A percentile compares a stretch with the other conserved stretches of the same genome.
Conservation (phyloP, 1,140 invertebrate species). For the Hycleus phaleratus region DNA sequence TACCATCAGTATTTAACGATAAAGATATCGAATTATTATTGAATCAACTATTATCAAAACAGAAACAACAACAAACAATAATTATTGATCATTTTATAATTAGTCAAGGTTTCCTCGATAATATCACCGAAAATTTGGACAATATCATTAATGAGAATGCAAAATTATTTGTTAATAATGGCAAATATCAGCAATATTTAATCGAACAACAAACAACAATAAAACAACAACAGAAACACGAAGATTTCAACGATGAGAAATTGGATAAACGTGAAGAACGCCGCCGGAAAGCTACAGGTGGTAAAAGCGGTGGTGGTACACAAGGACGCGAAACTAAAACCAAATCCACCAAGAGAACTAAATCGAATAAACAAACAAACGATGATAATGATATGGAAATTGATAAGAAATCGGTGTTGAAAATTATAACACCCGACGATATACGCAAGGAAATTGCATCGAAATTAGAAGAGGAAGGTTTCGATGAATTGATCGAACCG, state of each 20-base stretch:
- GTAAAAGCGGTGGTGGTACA: constrained; percentile 81
- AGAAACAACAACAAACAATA: constrained; percentile 44
- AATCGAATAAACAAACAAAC: constrained; percentile 41
- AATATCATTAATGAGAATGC: constrained; percentile 63
- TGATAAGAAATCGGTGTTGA: constrained; percentile 43
- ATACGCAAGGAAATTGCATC: constrained; percentile 58
- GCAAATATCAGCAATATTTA: constrained; percentile 54
- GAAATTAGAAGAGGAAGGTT: constrained; percentile 54
- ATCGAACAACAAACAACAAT: constrained; percentile 48
- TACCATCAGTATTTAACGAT: constrained; percentile 73
- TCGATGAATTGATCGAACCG: constrained; percentile 54
- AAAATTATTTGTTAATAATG: constrained; percentile 59
- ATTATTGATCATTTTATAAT: constrained; percentile 50
- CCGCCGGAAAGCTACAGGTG: constrained; percentile 75
- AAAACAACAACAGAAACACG: constrained; percentile 17
- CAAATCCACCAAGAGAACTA: constrained; percentile 80
- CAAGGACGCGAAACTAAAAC: constrained; percentile 95
- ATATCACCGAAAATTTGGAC: constrained; percentile 61
- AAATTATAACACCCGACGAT: constrained; percentile 61
- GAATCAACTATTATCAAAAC: constrained; percentile 51
- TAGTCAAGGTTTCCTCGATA: constrained; percentile 59
- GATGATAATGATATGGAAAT: constrained; percentile 56
- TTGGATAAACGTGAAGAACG: constrained; percentile 77
- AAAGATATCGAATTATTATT: constrained; percentile 69
- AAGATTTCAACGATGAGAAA: constrained; percentile 46